Base-by-base conservation (phyloP, 2,113 vertebrate genomes). In the Parus major region DNA sequence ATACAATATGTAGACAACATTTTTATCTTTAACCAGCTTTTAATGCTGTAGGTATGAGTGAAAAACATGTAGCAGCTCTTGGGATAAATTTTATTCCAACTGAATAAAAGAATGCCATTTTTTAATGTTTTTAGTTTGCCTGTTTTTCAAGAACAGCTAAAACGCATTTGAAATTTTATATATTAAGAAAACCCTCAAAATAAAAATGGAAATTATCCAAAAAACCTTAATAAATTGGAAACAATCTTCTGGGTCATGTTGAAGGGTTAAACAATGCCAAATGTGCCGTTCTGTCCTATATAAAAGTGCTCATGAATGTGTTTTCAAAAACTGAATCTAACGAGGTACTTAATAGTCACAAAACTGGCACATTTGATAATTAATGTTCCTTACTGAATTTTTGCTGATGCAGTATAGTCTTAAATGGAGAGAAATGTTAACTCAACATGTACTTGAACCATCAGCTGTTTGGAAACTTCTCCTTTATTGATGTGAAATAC, bases 301-400 rank as follows among this genome's bases (percentile, higher is more conserved):
- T 85, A 83, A 97, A 97, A 92, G 92, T 16, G 22, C 90, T 97
- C 96, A 89, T 94, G 95, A 97, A 94, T 90, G 96, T 49, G 21
- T 88, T 98, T 98, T 97, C 96, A 82, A 97, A 98, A 98, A 97
- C 95, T 92, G 95, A 96, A 92, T 96, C 96, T 98, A 98, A 98
- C 93, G 88, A 98, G 94, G 95, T 97, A 97, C 97, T 98, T 98
- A 97, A 97, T 97, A 97, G 97, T 97, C 95, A 98, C 97, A 97
- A 98, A 98, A 97, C 91, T 96, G 97, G 97, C 97, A 98, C 95
- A 97, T 98, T 98, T 97, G 97, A 97, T 98, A 98, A 98, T 98
- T 98, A 98, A 98, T 98, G 97, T 98, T 96, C 97, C 97, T 98
- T 96, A 94, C 95, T 97, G 88, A 91, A 61, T 93, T 98, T 97